A percentile compares a stretch with the other conserved stretches of the same genome.
These are phyloP conservation scores for Morelia viridis DNA, from an alignment of 2,797 vertebrate genomes.

Conservation along the genomic window DNA sequence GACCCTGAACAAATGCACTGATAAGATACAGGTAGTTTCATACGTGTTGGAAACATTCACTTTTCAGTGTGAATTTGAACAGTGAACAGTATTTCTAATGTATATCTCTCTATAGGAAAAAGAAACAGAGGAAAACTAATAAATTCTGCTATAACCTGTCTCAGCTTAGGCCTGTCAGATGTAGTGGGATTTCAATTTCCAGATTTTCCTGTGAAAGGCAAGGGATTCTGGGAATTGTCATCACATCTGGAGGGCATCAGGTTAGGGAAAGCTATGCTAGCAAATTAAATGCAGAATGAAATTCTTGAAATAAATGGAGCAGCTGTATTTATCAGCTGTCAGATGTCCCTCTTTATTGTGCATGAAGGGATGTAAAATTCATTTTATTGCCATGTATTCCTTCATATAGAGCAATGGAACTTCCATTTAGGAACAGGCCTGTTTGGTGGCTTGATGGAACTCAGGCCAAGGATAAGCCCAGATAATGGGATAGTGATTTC, in stretches of 20 bases:
- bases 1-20: too few relatives aligned
- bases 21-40: not conserved
- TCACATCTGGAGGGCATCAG: not conserved
- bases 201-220: not conserved
- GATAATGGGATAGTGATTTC: conserved; percentile 1
- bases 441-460: not conserved
- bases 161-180: not conserved
- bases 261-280: not conserved
- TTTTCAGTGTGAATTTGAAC: not conserved
- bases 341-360: not conserved
- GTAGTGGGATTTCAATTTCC: not conserved
- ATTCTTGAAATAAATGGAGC: not conserved
- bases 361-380: not conserved
- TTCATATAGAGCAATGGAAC: not conserved
- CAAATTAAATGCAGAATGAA: not conserved
- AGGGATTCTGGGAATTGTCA: not conserved
- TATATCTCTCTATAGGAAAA: not conserved
- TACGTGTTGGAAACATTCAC: not conserved
- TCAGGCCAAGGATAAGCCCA: not conserved
- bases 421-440: not conserved
- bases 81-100: not conserved
- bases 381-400: not conserved
- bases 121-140: not conserved
- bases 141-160: not conserved
- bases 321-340: not conserved